A percentile compares a stretch with the other conserved stretches of the same genome.
Evolutionary conservation across 2,113 vertebrate species (phyloP).

Genomic region (Megatriorchis doriae): DNA sequence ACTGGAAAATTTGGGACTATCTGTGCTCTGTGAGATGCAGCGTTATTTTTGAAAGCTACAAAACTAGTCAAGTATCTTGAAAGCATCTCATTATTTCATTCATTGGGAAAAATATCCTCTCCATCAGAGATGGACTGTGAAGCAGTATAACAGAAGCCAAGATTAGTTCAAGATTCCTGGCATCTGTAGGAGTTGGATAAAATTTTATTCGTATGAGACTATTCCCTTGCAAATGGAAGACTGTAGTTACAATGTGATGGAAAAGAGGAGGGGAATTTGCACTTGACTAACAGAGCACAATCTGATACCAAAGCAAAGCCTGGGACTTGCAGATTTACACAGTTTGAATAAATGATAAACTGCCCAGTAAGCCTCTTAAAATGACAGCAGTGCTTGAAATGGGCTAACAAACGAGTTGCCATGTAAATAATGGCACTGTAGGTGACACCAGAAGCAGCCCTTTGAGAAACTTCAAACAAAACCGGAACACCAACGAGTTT

Average conservation of each 20-base stretch:
- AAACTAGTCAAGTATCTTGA: background rate
- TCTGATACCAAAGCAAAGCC: background rate
- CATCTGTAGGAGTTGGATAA: background rate
- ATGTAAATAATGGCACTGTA: background rate
- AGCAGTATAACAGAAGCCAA: background rate
- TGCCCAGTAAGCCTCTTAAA: background rate
- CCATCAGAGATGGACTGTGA: background rate
- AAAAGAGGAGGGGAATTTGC: background rate
- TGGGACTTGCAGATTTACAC: background rate
- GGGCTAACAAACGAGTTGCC: background rate
- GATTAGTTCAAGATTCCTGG: background rate
- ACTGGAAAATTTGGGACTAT: background rate
- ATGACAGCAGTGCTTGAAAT: background rate
- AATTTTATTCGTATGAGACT: background rate
- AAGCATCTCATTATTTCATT: background rate
- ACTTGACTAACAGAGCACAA: background rate
- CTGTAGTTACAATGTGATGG: background rate
- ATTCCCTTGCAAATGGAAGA: background rate
- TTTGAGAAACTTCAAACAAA: background rate
- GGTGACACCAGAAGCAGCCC: background rate
- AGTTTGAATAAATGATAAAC: background rate
- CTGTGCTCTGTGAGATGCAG: background rate
- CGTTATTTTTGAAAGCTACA: background rate
- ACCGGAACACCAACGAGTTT: background rate
- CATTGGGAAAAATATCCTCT: background rate